Evolutionary conservation across 2,888 invertebrate genomes (phyloP), one percentile per base, ranked within the genome.

Genomic region (Amorpha juglandis): DNA sequence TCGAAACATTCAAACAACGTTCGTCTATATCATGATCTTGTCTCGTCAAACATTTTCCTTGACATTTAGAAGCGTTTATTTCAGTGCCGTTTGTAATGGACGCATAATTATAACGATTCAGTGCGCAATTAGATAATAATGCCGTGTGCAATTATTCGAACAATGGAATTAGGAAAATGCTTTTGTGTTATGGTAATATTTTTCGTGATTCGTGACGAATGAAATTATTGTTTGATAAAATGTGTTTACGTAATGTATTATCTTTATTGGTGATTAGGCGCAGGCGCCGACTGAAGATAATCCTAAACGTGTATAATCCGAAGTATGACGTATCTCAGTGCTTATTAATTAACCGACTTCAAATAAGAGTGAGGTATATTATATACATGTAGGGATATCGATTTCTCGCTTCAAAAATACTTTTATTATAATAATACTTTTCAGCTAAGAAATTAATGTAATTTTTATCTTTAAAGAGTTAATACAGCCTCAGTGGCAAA

Each of bases 121-220:
- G 14, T 33, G 35, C 48, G 48, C 55, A 55, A 63, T 63, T 47
- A 62, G 16, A 63, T 52, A 63, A 66, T 66, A 47, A 63, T 48
- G 52, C 35, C 35, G 51, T 45, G 53, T 21, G 33, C 50, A 66
- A 63, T 55, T 64, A 64, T 21, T 21, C 45, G 33, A 42, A 45
- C 55, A 52, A 64, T 67, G 62, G 52, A 67, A 67, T 64, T 67
- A 62, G 35, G 45, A 62, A 67, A 67, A 64, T 62, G 67, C 62
- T 67, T 62, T 62, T 45, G 51, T 62, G 21, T 67, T 58, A 55
- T 21, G 11, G 7, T 45, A n/a, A 52, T 58, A 33, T 58, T n/a
- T n/a, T n/a, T n/a, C n/a, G n/a, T n/a, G n/a, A n/a, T n/a, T n/a
- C 58, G 55, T 42, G 42, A 58, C 58, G 58, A 19, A 12, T 19